phyloP scores from a whole-genome alignment of 2,797 vertebrate species.

The Falco novaeseelandiae region DNA sequence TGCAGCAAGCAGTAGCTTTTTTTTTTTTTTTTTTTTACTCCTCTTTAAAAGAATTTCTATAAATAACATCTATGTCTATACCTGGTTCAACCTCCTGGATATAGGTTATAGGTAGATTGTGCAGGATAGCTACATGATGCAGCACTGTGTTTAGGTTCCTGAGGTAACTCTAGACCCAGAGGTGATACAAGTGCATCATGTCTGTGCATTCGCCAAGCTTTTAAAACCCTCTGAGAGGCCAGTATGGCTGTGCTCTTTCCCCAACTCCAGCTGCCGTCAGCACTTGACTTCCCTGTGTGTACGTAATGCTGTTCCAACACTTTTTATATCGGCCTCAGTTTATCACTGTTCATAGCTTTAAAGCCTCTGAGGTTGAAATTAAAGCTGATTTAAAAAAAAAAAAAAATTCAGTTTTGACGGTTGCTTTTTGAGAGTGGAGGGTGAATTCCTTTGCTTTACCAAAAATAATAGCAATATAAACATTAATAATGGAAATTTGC shows the following conservation, averaged over 20 bases:
- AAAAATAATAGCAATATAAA: background rate
- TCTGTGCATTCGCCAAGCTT: background rate
- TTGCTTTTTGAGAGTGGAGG: background rate
- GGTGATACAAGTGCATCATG: background rate
- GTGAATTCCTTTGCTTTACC: background rate
- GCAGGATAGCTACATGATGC: background rate
- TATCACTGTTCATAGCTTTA: background rate
- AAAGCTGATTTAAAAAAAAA: background rate
- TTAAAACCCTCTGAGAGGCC: background rate
- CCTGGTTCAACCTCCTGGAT: background rate
- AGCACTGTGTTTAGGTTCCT: background rate
- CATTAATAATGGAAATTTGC: background rate
- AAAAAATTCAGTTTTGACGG: background rate
- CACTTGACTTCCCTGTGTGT: background rate
- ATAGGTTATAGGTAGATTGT: background rate
- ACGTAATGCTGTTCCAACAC: background rate
- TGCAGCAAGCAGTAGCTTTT: background rate
- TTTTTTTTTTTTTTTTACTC: background rate
- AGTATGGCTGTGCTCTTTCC: background rate
- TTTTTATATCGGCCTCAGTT: rapidly evolving
- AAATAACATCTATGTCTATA: background rate
- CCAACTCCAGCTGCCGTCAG: background rate
- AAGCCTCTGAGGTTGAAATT: background rate
- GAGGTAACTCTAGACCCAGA: background rate
- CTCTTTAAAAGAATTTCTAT: background rate